phyloP scores from a whole-genome alignment of 2,113 vertebrate genomes.

The Gorsachius goisagi region DNA sequence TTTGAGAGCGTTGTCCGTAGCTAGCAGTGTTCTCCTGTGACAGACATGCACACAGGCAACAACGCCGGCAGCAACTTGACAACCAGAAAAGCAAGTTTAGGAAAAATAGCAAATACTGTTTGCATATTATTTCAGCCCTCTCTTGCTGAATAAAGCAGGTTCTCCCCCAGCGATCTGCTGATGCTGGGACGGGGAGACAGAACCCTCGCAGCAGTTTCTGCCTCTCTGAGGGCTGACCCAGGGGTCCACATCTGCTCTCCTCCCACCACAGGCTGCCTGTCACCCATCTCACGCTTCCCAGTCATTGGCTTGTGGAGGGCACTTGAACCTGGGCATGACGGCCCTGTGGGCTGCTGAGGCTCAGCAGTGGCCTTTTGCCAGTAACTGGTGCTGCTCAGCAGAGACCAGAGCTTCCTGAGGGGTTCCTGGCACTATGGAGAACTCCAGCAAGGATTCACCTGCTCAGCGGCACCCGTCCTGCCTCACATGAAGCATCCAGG shows the following conservation, averaged over 20 bases:
- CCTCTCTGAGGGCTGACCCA: neutral
- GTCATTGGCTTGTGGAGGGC: neutral
- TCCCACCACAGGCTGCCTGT: neutral
- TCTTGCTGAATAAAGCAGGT: neutral
- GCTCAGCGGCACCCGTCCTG: neutral
- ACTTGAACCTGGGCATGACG: neutral
- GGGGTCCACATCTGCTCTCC: neutral
- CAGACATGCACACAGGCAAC: neutral
- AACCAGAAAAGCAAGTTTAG: neutral
- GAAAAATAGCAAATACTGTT: neutral
- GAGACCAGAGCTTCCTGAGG: neutral
- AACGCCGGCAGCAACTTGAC: fast-evolving
- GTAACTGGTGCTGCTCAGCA: neutral
- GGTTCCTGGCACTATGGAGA: neutral
- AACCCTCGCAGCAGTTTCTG: neutral
- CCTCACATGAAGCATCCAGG: neutral
- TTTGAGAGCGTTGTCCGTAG: neutral
- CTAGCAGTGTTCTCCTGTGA: neutral
- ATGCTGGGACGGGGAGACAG: fast-evolving
- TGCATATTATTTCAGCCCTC: neutral
- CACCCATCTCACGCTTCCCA: neutral
- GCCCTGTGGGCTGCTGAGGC: fast-evolving
- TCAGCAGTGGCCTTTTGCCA: neutral
- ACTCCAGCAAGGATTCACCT: neutral
- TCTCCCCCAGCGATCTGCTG: fast-evolving